Conservation (phyloP, 2,797 vertebrate genomes). For the Chromobotia macracanthus region DNA sequence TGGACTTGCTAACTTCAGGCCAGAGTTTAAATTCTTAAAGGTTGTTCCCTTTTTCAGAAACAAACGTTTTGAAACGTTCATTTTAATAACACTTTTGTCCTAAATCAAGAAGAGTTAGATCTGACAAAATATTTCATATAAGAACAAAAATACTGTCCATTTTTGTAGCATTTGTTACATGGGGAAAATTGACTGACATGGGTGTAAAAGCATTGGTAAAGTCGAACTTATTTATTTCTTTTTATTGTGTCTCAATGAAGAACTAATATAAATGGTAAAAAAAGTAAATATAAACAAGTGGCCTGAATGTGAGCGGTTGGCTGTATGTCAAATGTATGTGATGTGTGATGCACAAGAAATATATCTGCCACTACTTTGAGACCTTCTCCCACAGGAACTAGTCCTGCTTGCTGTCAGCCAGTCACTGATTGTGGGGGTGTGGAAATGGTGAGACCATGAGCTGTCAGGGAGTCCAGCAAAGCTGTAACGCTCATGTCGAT, state of each 20-base stretch:
- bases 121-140: constrained; percentile 41
- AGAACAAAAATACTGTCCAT: constrained; percentile 47
- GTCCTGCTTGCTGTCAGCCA: constrained; percentile 40
- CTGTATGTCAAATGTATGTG: constrained; percentile 21
- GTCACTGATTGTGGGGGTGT: constrained; percentile 32
- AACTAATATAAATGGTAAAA: constrained; percentile 17
- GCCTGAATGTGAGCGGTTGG: not conserved
- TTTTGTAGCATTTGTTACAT: constrained; percentile 60
- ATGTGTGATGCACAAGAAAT: constrained; percentile 57
- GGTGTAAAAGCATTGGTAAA: constrained; percentile 59
- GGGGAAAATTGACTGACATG: constrained; percentile 37
- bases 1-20: constrained; percentile 59
- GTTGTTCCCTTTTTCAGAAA: constrained; percentile 62
- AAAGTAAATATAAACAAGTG: no score
- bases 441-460: constrained; percentile 38
- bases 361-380: constrained; percentile 50
- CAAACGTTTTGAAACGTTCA: not conserved
- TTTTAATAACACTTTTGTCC: constrained; percentile 17
- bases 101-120: constrained; percentile 17
- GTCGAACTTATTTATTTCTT: constrained; percentile 62
- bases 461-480: constrained; percentile 52
- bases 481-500: constrained; percentile 46
- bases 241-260: constrained; percentile 43
- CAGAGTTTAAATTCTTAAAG: constrained; percentile 65
- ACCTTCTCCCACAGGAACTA: constrained; percentile 45